Evolutionary conservation across 2,797 vertebrate genomes (phyloP).

Genomic region (Poeciliopsis presidionis): DNA sequence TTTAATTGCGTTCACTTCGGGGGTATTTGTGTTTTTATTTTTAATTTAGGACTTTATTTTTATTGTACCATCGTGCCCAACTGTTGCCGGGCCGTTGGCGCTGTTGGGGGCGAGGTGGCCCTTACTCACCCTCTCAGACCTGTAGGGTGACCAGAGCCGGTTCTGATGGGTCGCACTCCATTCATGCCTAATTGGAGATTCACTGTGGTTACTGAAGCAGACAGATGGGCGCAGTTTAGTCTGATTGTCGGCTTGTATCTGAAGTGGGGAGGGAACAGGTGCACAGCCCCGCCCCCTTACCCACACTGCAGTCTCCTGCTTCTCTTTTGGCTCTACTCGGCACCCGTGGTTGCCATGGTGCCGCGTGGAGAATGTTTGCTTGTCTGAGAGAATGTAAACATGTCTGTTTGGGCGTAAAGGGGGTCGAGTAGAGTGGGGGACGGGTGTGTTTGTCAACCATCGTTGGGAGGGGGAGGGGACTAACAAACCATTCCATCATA

Average conservation of each 20-base stretch:
- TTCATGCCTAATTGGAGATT: constrained; percentile 79
- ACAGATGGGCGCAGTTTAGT: constrained; percentile 52
- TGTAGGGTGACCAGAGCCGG: constrained; percentile 17
- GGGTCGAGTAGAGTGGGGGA: constrained; percentile 43
- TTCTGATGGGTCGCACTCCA: constrained; percentile 74
- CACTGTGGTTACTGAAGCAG: constrained; percentile 66
- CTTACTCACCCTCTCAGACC: constrained; percentile 55
- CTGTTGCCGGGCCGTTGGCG: constrained; percentile 51
- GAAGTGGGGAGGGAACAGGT: constrained; percentile 62
- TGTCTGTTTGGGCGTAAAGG: constrained; percentile 20
- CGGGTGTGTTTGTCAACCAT: constrained; percentile 55
- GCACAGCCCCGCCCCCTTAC: constrained; percentile 65
- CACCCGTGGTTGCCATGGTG: constrained; percentile 34
- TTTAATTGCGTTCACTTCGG: constrained; percentile 76
- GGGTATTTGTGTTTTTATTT: neutral
- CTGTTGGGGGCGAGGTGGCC: constrained; percentile 64
- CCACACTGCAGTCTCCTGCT: constrained; percentile 50
- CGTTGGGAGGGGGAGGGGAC: constrained; percentile 29
- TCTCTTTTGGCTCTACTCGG: constrained; percentile 53
- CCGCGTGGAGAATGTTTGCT: constrained; percentile 15
- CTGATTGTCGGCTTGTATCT: constrained; percentile 55
- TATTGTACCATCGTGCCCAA: constrained; percentile 60
- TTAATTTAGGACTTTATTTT: constrained; percentile 46
- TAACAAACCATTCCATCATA: constrained; percentile 87
- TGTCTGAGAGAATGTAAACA: constrained; percentile 9